These are phyloP conservation scores for Pimpla rufipes DNA, from an alignment of 2,888 invertebrate genomes.

Conservation along the genomic window DNA sequence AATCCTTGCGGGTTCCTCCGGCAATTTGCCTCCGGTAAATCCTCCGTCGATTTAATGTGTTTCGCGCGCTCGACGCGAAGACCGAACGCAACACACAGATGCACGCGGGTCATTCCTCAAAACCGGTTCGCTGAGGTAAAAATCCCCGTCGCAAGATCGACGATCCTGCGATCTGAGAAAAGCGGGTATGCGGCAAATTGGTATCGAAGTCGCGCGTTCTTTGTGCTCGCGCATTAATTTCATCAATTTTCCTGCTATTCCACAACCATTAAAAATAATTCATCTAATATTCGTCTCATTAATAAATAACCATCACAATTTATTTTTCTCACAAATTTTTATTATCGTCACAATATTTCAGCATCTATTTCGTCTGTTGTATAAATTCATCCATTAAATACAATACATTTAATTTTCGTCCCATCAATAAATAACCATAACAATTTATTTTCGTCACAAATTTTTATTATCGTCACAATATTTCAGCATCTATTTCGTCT, in stretches of 20 bases:
- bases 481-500: too few species aligned
- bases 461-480: too few species aligned
- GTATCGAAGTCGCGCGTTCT: background rate
- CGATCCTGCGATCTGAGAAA: conserved; percentile 26
- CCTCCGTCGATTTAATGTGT: conserved; percentile 15
- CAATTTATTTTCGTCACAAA: too few species aligned
- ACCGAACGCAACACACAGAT: background rate
- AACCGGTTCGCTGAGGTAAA: conserved; percentile 56
- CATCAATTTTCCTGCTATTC: background rate
- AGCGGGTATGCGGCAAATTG: conserved; percentile 13
- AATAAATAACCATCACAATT: too few species aligned
- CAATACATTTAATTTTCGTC: too few species aligned
- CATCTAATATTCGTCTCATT: background rate
- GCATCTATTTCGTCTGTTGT: too few species aligned
- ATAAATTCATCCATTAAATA: too few species aligned
- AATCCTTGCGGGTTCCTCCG: background rate
- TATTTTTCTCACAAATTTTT: too few species aligned
- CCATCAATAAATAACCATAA: too few species aligned
- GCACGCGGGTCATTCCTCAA: conserved; percentile 45
- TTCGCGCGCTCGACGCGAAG: background rate
- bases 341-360: too few species aligned
- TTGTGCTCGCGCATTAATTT: background rate
- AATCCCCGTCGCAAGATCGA: conserved; percentile 35
- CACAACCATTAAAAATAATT: too few species aligned
- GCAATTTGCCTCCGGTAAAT: conserved; percentile 9